These are phyloP conservation scores for Steatocranus sp. DNA, from an alignment of 2,797 vertebrate species.

Conservation along the genomic window DNA sequence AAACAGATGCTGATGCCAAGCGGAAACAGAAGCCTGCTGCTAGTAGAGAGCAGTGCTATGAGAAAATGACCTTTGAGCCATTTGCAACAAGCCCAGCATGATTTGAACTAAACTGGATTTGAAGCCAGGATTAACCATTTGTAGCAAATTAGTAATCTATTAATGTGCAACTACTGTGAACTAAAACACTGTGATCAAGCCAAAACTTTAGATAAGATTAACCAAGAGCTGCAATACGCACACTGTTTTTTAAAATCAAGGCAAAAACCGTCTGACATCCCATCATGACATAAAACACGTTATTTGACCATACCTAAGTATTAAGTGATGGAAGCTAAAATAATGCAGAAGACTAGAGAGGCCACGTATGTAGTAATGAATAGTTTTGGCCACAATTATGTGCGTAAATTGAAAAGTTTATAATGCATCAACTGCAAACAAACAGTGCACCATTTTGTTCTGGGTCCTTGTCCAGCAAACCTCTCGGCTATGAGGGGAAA, in stretches of 20 bases:
- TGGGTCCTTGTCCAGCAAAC: not conserved
- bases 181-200: slow-evolving; percentile 34
- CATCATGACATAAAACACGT: not conserved
- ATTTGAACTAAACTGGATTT: not conserved
- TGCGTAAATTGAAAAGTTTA: not conserved
- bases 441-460: not conserved
- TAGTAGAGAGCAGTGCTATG: slow-evolving; percentile 9
- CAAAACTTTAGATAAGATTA: not conserved
- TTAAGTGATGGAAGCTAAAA: not conserved
- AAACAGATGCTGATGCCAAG: slow-evolving; percentile 27
- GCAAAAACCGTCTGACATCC: not conserved
- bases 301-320: rapidly evolving
- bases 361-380: rapidly evolving
- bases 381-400: not conserved
- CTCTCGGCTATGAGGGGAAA: not conserved
- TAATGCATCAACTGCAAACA: not conserved
- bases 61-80: not conserved
- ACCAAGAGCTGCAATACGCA: not conserved
- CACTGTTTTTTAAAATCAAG: not conserved
- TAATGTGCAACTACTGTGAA: slow-evolving; percentile 56
- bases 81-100: not conserved
- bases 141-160: slow-evolving; percentile 31
- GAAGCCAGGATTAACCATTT: not conserved
- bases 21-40: slow-evolving; percentile 57
- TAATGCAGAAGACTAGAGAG: not conserved